phyloP scores from a whole-genome alignment of 2,888 invertebrate species.

The Creontiades dilutus region DNA sequence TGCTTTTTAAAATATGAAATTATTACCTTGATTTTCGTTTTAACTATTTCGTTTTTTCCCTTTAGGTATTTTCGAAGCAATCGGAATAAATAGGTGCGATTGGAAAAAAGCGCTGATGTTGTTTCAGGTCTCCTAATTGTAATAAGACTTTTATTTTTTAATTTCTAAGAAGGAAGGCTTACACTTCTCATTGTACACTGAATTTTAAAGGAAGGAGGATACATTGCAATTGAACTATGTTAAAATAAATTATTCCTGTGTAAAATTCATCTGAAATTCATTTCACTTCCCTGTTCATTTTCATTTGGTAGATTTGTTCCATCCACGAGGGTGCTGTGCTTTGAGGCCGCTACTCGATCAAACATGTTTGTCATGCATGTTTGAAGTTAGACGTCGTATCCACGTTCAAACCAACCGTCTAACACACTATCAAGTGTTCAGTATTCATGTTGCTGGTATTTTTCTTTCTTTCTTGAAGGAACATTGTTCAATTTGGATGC shows the following conservation, averaged over 20 bases:
- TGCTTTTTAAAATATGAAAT: not conserved
- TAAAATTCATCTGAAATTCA: not conserved
- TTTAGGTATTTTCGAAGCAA: constrained; percentile 3
- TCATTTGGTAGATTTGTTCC: too few species aligned
- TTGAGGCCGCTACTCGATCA: too few species aligned
- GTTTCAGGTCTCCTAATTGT: constrained; percentile 54
- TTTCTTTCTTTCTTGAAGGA: too few species aligned
- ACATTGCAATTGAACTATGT: constrained; percentile 51
- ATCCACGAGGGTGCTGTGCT: too few species aligned
- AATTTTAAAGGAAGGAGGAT: constrained; percentile 30
- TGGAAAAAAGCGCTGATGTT: constrained; percentile 5
- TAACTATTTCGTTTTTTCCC: constrained; percentile 46
- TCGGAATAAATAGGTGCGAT: not conserved
- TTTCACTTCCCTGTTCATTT: not conserved
- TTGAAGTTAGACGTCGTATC: too few species aligned
- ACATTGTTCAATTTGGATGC: too few species aligned
- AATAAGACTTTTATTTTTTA: constrained; percentile 49
- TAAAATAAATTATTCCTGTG: constrained; percentile 60
- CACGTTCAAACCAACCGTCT: too few species aligned
- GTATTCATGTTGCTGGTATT: too few species aligned
- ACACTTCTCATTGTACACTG: constrained; percentile 57
- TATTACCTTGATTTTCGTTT: constrained; percentile 24
- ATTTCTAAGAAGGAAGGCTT: constrained; percentile 42
- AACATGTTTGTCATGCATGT: too few species aligned
- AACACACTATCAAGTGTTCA: too few species aligned